Base-by-base conservation (phyloP, 2,888 invertebrate genomes). In the Cryptus viduatorius region DNA sequence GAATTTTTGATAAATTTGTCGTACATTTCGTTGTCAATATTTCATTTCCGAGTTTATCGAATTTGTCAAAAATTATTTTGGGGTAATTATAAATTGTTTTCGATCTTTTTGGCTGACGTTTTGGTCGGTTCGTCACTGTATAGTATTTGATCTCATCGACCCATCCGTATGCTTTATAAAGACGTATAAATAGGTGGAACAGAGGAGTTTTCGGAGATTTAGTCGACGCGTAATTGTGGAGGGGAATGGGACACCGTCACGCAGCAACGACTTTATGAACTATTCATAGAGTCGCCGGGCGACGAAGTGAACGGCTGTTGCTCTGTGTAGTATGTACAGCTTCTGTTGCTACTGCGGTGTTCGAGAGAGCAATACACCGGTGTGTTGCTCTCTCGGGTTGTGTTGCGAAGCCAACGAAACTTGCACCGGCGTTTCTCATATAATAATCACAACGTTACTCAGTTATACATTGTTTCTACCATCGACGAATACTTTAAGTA, bases 251-350 rank as follows among this genome's bases (percentile, higher is more conserved):
- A 53, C 44, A 53, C 50, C 76, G 81, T 76, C 81, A 82, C 71
- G 65, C 76, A 71, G 76, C 76, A 76, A 77, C 80, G 73, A 73
- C 64, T 76, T 76, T 81, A 71, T 81, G 64, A 76, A 81, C 76
- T 81, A 81, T 81, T 81, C 81, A 81, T 81, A 76, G 75, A 69
- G 64, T 76, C 64, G 61, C 42, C 16, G 64, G 50, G 69, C 76
- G 50, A 16, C 50, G 44, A 24, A 73, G 61, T 16, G 75, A 61
- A 53, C 31, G 64, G 61, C 71, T 37, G 64, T 50, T 80, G 53
- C 29, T 53, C 67, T n/a, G 46, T 68, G 56, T 16, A 59, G 59
- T 61, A 24, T 14, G 31, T 31, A 61, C 59, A 1, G 59, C 59
- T 61, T 31, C 29, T 31, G 59, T 61, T 61, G 59, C 29, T 29